Evolutionary conservation across 2,888 invertebrate species (phyloP).

Genomic region (Erynnis tages): DNA sequence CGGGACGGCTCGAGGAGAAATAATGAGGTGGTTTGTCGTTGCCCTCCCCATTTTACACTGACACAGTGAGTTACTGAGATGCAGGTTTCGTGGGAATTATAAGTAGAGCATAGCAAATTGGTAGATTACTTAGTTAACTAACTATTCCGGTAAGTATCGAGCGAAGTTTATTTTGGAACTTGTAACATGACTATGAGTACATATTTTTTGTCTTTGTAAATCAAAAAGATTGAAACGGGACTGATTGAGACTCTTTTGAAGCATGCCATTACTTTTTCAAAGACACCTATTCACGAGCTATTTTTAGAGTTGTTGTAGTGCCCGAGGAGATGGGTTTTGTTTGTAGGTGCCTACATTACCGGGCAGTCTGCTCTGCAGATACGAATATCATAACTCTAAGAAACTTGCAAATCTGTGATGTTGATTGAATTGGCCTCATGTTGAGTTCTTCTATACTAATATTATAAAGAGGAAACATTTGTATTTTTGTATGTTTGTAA

Average conservation of each 20-base stretch:
- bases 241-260: constrained; percentile 6
- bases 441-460: too few species aligned
- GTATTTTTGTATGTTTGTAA: too few species aligned
- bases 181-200: neutral
- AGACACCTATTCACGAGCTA: constrained; percentile 4
- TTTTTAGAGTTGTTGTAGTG: constrained; percentile 9
- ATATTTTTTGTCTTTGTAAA: neutral
- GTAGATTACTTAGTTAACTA: neutral
- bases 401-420: neutral
- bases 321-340: neutral
- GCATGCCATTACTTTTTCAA: constrained; percentile 6
- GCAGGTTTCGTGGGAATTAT: neutral
- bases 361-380: too few species aligned
- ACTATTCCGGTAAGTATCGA: too few species aligned
- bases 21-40: constrained; percentile 4
- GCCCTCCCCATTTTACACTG: constrained; percentile 2
- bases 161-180: neutral
- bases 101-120: constrained; percentile 4
- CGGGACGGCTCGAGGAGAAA: neutral
- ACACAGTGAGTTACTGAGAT: constrained; percentile 1
- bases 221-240: constrained; percentile 8
- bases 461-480: too few species aligned
- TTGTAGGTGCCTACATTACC: neutral
- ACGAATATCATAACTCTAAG: too few species aligned
- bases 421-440: too few species aligned